These are phyloP conservation scores for Bucco capensis DNA, from an alignment of 2,113 vertebrate species.

Conservation along the genomic window DNA sequence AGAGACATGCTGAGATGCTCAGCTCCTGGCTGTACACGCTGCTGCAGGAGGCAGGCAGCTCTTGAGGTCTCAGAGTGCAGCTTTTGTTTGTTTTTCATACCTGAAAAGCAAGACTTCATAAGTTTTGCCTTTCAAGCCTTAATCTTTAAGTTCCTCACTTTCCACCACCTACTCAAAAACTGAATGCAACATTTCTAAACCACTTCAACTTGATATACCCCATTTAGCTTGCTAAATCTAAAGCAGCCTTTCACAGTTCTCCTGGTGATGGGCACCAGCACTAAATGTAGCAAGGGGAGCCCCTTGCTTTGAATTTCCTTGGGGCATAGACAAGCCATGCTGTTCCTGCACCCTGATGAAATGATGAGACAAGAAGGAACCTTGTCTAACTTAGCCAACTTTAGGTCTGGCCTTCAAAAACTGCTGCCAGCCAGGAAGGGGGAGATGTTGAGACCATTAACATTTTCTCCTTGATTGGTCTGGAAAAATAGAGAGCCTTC, in stretches of 20 bases:
- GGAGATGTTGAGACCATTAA: not conserved
- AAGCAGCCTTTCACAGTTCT: slow-evolving; percentile 26
- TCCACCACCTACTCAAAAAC: not conserved
- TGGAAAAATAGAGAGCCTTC: slow-evolving; percentile 28
- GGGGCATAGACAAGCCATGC: not conserved
- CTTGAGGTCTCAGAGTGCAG: not conserved
- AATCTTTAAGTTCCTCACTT: not conserved
- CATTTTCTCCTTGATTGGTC: not conserved
- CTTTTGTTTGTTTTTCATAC: slow-evolving; percentile 7
- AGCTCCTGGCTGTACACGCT: not conserved
- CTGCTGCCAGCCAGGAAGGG: not conserved
- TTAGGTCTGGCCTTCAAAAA: not conserved
- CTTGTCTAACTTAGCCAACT: not conserved
- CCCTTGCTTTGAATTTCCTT: slow-evolving; percentile 1
- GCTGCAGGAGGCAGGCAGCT: not conserved
- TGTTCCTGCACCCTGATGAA: not conserved
- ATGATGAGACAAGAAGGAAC: slow-evolving; percentile 6
- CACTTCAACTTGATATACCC: slow-evolving; percentile 11
- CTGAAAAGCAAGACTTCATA: not conserved
- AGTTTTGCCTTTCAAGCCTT: slow-evolving; percentile 16
- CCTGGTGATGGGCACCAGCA: slow-evolving; percentile 1
- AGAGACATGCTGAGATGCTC: not conserved
- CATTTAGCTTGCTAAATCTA: not conserved
- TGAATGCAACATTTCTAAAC: not conserved
- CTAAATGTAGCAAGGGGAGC: slow-evolving; percentile 10